Base-by-base conservation (phyloP, 2,113 vertebrate genomes). In the Myiagra hebetior region DNA sequence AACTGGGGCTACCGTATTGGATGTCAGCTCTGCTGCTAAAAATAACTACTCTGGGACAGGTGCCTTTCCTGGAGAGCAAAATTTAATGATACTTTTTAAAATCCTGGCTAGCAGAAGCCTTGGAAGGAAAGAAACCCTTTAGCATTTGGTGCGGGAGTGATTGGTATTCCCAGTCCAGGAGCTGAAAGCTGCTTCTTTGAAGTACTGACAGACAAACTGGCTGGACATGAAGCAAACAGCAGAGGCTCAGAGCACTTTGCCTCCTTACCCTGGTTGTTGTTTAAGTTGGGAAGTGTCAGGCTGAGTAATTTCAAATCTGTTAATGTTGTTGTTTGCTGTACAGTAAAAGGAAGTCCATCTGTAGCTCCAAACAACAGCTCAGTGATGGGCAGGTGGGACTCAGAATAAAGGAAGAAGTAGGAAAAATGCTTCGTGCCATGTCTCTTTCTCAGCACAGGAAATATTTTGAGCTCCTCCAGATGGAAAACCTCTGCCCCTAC, bases 21-120 rank as follows among this genome's bases (percentile, higher is more conserved):
- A 93, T 95, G 89, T 95, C 94, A 92, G 74, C 74, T 82, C 74
- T 42, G 39, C 57, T 1, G 1, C 91, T 95, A 92, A 97, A 95
- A 94, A 95, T 95, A 97, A 49, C 89, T 23, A 28, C 70, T 33
- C 74, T 95, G 88, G 92, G 80, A 87, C 86, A 92, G 84, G 80
- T 96, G 84, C 81, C 80, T 93, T 85, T 80, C 57, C 62, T 74
- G 73, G 77, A 85, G 80, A 89, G 81, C 86, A 95, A 91, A 96
- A 92, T 74, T 79, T 85, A 96, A 91, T 70, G 89, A 26, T 28
- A 46, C 68, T 70, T 88, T 57, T 73, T 11, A 79, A 93, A 84
- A 85, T 52, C 74, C 69, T 87, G 73, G n/a, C 76, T 62, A 85
- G 77, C 20, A 78, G 49, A 22, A 87, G 27, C 39, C 56, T 92